Conservation (phyloP, 2,888 invertebrate genomes). For the Protophormia terraenovae region DNA sequence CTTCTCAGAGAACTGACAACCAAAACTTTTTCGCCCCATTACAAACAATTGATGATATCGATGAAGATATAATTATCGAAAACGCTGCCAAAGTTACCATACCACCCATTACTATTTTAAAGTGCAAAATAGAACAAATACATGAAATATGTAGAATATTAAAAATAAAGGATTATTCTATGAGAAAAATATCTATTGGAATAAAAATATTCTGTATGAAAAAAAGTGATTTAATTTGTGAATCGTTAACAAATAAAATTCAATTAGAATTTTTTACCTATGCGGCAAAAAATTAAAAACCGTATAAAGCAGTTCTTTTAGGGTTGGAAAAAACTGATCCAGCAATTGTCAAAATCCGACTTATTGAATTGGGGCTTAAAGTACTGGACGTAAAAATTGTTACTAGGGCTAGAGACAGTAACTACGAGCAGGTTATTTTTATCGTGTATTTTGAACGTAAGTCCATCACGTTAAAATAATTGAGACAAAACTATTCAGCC, state of each 20-base stretch:
- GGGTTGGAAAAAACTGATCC: not conserved
- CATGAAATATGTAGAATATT: slow-evolving; percentile 14
- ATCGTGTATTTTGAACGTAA: too few relatives aligned
- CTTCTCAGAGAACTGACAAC: not conserved
- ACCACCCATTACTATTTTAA: not conserved
- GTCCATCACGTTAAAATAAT: too few relatives aligned
- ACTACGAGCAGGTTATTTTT: too few relatives aligned
- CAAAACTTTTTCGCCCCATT: not conserved
- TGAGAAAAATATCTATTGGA: not conserved
- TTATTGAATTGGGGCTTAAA: not conserved
- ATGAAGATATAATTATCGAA: not conserved
- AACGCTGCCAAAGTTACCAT: not conserved
- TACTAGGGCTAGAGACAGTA: not conserved
- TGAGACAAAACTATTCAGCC: too few relatives aligned
- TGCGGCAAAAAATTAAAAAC: not conserved
- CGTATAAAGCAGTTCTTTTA: not conserved
- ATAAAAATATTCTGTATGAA: not conserved
- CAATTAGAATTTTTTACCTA: not conserved
- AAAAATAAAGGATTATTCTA: slow-evolving; percentile 4
- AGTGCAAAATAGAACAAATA: not conserved
- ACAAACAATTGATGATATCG: not conserved
- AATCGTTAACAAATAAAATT: not conserved
- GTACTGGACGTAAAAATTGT: slow-evolving; percentile 2
- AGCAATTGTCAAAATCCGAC: not conserved
- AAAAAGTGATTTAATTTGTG: not conserved